phyloP scores from a whole-genome alignment of 2,113 vertebrate genomes.

The Phainopepla nitens region DNA sequence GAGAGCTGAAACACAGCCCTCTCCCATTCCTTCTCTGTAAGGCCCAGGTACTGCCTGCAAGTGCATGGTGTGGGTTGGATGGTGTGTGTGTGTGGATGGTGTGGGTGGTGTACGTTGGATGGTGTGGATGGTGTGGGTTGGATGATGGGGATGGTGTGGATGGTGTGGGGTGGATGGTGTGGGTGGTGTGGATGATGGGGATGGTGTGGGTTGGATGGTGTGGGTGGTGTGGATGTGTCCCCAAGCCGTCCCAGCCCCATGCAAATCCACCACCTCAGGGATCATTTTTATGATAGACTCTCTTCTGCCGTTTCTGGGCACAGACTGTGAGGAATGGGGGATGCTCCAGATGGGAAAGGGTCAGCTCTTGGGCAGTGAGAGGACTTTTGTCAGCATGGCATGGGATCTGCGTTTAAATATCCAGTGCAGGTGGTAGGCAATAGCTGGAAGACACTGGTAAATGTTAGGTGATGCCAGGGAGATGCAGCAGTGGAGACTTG shows the following conservation, averaged over 20 bases:
- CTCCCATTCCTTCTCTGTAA: neutral
- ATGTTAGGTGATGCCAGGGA: neutral
- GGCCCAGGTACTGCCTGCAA: neutral
- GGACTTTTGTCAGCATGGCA: neutral
- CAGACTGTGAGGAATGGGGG: neutral
- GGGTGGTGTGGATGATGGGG: too few relatives aligned
- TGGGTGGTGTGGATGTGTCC: too few relatives aligned
- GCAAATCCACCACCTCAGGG: neutral
- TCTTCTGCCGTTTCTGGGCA: neutral
- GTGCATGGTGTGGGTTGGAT: neutral
- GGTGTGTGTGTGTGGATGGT: too few relatives aligned
- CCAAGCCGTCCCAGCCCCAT: fast-evolving
- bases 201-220: too few relatives aligned
- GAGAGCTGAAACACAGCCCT: neutral
- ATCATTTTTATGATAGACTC: neutral
- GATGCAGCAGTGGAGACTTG: neutral
- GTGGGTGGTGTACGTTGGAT: too few relatives aligned
- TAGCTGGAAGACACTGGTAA: neutral
- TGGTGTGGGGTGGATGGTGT: too few relatives aligned
- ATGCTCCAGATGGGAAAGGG: neutral
- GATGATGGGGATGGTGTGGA: too few relatives aligned
- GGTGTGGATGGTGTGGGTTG: too few relatives aligned
- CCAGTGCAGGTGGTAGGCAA: neutral
- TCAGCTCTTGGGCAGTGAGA: neutral
- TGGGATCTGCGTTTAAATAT: neutral